Evolutionary conservation across 2,888 invertebrate species (phyloP), one percentile per base, ranked within the genome.

Genomic region (Celastrina argiolus): DNA sequence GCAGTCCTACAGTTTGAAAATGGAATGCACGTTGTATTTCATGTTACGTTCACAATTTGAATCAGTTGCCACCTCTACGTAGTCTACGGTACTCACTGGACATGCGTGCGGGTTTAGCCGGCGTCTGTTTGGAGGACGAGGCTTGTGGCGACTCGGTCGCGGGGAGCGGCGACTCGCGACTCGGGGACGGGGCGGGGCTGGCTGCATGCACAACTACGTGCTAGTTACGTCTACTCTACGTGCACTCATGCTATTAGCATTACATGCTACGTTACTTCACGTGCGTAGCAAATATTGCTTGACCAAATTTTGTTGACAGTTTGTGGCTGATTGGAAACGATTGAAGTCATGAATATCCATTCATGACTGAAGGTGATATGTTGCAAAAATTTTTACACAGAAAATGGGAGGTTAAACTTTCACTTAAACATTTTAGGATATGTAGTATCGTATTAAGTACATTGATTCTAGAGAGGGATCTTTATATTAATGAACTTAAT

Each of bases 121-220:
- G 89, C 74, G 88, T 85, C 79, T 81, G 87, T 80, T 82, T 85
- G 68, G 86, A 82, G 66, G 87, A 78, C 74, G 84, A 80, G 68
- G 81, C 79, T 68, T 76, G 75, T 73, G 75, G 75, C 75, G 72
- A 74, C 74, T 76, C 71, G 69, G 70, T 67, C 66, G 67, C 67
- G 67, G 71, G 65, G 64, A 71, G 71, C 66, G 73, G 66, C 66
- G 68, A 31, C 58, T 31, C 31, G 66, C 64, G 77, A 67, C 70
- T 70, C 59, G 68, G 76, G 70, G 69, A 76, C 74, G 69, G 74
- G 74, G 72, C 76, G 77, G 79, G 74, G 74, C 76, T 76, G 75
- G 76, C 89, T 89, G 88, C 90, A 88, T 89, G 89, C 88, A 85
- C 80, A 83, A 76, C 89, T 89, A 89, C 88, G 88, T 88, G 89